Percentiles rank a stretch among this genome's conserved stretches.
Conservation (phyloP, 2,113 vertebrate species). For the Eira barbara region DNA sequence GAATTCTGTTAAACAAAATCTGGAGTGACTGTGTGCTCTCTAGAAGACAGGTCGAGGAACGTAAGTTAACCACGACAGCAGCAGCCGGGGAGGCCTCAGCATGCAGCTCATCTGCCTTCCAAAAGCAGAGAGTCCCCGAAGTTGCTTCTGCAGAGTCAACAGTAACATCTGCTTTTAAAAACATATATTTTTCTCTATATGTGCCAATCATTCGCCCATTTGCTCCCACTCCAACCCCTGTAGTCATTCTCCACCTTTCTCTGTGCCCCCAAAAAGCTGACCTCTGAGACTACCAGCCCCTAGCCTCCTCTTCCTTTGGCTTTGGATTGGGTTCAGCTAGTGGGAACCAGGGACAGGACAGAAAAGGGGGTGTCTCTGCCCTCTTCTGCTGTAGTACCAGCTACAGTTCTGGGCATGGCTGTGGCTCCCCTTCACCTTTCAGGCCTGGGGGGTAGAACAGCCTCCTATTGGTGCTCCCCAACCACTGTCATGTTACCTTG, state of each 20-base stretch:
- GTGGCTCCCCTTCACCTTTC: neutral
- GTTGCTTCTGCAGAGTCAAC: neutral
- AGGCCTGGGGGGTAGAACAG: neutral
- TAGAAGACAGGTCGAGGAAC: neutral
- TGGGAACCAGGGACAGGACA: neutral
- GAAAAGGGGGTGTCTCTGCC: neutral
- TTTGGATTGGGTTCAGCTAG: neutral
- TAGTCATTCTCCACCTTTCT: neutral
- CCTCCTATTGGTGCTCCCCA: neutral
- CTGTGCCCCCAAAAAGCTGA: neutral
- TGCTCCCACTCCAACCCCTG: neutral
- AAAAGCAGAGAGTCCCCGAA: neutral
- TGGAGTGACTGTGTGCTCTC: too few species aligned
- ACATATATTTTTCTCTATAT: neutral
- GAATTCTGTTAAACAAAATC: neutral
- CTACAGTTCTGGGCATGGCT: neutral
- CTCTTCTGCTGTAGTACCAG: neutral
- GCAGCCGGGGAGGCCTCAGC: neutral
- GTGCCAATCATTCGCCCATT: neutral
- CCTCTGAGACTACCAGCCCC: neutral
- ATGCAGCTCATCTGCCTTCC: neutral
- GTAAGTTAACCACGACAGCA: rapidly evolving
- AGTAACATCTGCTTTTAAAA: neutral
- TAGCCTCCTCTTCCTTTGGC: neutral
- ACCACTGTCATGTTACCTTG: neutral